A percentile compares a stretch with the other conserved stretches of the same genome.
Evolutionary conservation across 2,888 invertebrate genomes (phyloP).

Genomic region (Alloscopus bannaensis): DNA sequence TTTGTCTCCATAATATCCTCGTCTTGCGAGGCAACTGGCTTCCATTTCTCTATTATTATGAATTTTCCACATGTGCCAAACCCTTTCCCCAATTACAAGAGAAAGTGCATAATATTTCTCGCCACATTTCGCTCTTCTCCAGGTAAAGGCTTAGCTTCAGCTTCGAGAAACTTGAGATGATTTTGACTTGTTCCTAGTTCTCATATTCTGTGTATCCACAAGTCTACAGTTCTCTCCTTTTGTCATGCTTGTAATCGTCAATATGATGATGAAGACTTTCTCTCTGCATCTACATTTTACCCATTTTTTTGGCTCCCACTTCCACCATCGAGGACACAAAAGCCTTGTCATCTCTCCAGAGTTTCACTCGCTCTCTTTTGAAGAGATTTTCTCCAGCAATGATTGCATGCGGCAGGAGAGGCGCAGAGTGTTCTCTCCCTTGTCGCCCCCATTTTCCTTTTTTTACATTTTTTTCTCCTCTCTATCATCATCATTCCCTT

Average conservation of each 20-base stretch:
- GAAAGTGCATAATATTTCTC: too few species aligned
- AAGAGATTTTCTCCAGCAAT: background rate
- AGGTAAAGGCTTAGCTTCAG: too few species aligned
- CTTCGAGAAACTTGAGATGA: too few species aligned
- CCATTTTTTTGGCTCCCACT: background rate
- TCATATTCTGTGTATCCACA: too few species aligned
- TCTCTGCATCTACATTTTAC: background rate
- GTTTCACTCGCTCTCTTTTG: background rate
- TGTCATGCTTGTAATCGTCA: background rate
- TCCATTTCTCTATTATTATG: background rate
- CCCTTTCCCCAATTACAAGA: background rate
- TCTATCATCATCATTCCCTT: slow-evolving; percentile 26
- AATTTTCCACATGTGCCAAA: slow-evolving; percentile 4
- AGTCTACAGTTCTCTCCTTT: background rate
- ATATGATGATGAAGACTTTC: background rate
- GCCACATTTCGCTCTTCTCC: background rate
- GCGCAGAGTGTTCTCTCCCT: slow-evolving; percentile 18
- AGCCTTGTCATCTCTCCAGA: background rate
- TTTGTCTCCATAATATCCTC: too few species aligned
- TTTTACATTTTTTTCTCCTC: slow-evolving; percentile 25
- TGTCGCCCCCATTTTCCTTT: slow-evolving; percentile 21
- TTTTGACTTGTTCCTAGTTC: background rate
- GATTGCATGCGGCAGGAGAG: background rate
- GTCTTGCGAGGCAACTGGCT: background rate
- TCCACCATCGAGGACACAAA: background rate